phyloP scores from a whole-genome alignment of 2,113 vertebrate species.

The Lates calcarifer region DNA sequence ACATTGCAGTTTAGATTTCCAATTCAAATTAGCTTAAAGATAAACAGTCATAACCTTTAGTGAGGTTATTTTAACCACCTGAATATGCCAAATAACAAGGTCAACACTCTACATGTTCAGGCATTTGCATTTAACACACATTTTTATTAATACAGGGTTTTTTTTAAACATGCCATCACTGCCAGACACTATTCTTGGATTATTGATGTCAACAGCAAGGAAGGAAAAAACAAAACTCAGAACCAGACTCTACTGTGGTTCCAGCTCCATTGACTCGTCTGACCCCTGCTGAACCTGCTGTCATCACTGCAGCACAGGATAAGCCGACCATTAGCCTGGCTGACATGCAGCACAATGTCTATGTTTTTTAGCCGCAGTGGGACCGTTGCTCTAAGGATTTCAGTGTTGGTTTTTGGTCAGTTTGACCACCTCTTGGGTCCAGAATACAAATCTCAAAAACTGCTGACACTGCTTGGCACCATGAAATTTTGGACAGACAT shows the following conservation, averaged over 20 bases:
- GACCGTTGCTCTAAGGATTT: too few relatives aligned
- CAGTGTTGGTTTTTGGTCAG: too few relatives aligned
- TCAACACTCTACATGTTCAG: neutral
- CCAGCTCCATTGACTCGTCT: neutral
- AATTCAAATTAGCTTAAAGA: neutral
- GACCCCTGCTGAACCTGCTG: neutral
- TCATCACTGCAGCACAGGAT: neutral
- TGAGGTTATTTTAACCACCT: neutral
- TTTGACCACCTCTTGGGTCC: too few relatives aligned
- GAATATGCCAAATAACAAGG: neutral
- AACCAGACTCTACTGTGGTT: too few relatives aligned
- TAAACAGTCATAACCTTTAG: neutral
- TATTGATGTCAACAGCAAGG: too few relatives aligned
- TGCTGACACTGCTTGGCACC: neutral
- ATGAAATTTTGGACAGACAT: neutral
- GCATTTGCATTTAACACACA: neutral
- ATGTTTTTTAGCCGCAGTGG: neutral
- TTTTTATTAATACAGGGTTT: neutral
- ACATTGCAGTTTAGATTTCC: neutral
- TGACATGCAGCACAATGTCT: neutral
- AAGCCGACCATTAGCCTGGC: neutral
- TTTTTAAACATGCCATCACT: neutral
- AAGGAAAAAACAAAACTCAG: too few relatives aligned
- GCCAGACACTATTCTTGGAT: too few relatives aligned
- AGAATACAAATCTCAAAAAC: neutral